phyloP scores from a whole-genome alignment of 2,888 invertebrate species.

The Agriotes lineatus region DNA sequence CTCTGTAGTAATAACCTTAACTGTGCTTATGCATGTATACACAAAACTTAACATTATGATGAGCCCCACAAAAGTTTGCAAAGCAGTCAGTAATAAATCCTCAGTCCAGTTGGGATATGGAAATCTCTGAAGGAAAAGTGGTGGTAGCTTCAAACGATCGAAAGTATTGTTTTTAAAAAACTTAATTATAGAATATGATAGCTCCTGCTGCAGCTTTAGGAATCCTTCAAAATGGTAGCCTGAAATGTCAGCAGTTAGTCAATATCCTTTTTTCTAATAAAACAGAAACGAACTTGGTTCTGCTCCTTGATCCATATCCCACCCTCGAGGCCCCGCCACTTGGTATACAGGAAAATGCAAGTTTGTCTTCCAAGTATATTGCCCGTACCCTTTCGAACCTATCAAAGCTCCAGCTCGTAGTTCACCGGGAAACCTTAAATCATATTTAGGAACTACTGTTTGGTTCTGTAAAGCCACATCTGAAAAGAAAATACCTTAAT shows the following conservation, averaged over 20 bases:
- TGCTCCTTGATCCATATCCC: conserved; percentile 40
- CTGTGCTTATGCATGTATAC: conserved; percentile 84
- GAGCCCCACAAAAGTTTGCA: conserved; percentile 78
- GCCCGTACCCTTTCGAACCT: conserved; percentile 26
- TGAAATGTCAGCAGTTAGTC: conserved; percentile 51
- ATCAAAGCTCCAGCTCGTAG: conserved; percentile 61
- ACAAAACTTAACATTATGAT: conserved; percentile 85
- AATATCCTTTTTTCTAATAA: background rate
- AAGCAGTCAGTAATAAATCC: conserved; percentile 75
- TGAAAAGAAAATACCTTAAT: too few species aligned
- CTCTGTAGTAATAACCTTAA: conserved; percentile 80
- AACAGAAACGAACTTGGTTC: conserved; percentile 39
- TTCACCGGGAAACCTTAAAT: conserved; percentile 73
- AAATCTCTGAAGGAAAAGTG: conserved; percentile 72
- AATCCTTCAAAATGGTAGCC: conserved; percentile 77
- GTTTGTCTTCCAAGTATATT: conserved; percentile 76
- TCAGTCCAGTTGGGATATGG: conserved; percentile 80
- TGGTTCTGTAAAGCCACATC: too few species aligned
- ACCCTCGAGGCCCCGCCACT: conserved; percentile 52
- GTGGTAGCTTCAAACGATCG: conserved; percentile 47
- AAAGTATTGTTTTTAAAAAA: conserved; percentile 26
- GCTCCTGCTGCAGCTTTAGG: conserved; percentile 72
- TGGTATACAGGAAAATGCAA: conserved; percentile 65
- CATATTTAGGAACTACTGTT: background rate
- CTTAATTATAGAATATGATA: conserved; percentile 54